Percentiles rank a stretch among this genome's conserved stretches.
phyloP scores from a whole-genome alignment of 2,797 vertebrate genomes.

The Tenualosa thibaudeaui region DNA sequence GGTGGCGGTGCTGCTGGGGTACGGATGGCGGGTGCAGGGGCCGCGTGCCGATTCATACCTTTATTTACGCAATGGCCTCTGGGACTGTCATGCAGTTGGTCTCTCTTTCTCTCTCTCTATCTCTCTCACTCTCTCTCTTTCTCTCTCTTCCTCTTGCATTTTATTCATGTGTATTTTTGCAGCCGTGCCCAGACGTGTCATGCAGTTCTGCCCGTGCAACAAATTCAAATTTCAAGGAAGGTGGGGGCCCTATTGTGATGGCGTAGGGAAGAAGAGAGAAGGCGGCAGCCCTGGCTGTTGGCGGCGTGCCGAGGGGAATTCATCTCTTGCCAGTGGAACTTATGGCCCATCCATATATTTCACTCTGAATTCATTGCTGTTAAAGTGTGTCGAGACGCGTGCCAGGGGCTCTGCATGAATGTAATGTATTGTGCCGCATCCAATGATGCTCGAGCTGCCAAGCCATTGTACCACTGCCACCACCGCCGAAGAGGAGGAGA shows the following conservation, averaged over 20 bases:
- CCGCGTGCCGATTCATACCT: constrained; percentile 43
- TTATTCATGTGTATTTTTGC: neutral
- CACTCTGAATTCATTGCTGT: constrained; percentile 52
- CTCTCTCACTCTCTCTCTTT: neutral
- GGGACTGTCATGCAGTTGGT: constrained; percentile 33
- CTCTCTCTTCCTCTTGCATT: neutral
- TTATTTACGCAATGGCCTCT: constrained; percentile 37
- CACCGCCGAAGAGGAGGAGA: neutral
- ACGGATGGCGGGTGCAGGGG: neutral
- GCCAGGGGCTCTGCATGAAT: neutral
- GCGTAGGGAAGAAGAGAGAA: neutral
- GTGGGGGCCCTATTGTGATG: neutral
- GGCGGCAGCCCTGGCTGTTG: neutral
- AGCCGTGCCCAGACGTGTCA: neutral
- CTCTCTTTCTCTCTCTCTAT: neutral
- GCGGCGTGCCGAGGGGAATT: constrained; percentile 25
- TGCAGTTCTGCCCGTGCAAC: neutral
- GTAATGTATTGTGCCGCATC: constrained; percentile 17
- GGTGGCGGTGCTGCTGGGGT: neutral
- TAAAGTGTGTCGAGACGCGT: neutral
- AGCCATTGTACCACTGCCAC: neutral
- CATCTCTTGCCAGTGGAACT: constrained; percentile 39
- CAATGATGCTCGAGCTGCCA: neutral
- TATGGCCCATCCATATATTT: constrained; percentile 48
- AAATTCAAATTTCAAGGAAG: constrained; percentile 2